These are phyloP conservation scores for Asbolus verrucosus DNA, from an alignment of 1,140 invertebrate genomes.

Conservation along the genomic window DNA sequence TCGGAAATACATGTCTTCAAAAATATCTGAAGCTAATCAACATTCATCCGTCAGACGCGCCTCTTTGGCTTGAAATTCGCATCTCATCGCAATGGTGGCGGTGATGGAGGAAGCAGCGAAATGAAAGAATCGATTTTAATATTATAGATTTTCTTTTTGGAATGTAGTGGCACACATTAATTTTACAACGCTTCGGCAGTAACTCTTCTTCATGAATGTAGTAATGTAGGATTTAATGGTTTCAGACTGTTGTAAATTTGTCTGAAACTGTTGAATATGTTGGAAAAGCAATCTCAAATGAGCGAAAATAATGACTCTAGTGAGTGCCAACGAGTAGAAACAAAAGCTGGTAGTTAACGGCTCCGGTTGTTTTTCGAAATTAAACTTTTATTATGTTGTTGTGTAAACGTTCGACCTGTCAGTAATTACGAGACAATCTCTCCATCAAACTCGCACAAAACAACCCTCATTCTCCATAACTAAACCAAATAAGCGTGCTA, in stretches of 20 bases:
- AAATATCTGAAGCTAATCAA: constrained; percentile 14
- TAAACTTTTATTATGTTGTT: constrained; percentile 27
- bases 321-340: constrained; percentile 7
- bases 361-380: constrained; percentile 21
- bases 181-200: no score
- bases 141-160: not conserved
- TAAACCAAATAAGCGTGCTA: constrained; percentile 30
- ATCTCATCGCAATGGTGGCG: not conserved
- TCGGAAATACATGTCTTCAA: not conserved
- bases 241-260: not conserved
- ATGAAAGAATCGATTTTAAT: constrained; percentile 4
- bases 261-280: not conserved
- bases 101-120: not conserved
- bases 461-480: constrained; percentile 25
- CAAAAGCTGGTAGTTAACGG: constrained; percentile 15
- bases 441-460: constrained; percentile 30
- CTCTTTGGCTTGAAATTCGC: not conserved
- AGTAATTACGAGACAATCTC: constrained; percentile 28
- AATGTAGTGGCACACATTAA: no score
- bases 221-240: not conserved
- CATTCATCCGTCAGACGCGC: constrained; percentile 5
- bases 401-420: constrained; percentile 22
- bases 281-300: not conserved
- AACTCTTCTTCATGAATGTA: not conserved
- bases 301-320: not conserved